Evolutionary conservation across 1,140 invertebrate species (phyloP).

Genomic region (Diploscapter pachys): DNA sequence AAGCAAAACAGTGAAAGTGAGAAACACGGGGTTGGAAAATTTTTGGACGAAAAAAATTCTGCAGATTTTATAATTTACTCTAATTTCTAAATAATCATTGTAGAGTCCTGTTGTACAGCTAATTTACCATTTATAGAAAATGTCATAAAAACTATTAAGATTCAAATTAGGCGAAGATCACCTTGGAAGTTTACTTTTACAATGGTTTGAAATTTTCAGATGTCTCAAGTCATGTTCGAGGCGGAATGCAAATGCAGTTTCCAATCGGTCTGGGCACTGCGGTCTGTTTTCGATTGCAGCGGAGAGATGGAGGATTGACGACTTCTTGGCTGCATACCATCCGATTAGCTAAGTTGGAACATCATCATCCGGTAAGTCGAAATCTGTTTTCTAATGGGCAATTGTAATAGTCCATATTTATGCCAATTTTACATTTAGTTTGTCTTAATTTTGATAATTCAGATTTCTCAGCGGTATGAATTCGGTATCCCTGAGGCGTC

Average conservation of each 20-base stretch:
- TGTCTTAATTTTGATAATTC: conserved; percentile 1
- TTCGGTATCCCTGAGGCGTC: conserved; percentile 39
- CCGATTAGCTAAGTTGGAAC: conserved; percentile 29
- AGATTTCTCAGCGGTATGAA: conserved; percentile 34
- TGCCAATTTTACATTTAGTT: background rate
- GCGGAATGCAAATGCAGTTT: conserved; percentile 37
- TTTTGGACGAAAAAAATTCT: too few species aligned
- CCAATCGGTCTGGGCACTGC: conserved; percentile 36
- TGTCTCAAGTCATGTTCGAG: background rate
- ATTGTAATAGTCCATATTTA: background rate
- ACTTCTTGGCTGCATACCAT: conserved; percentile 33
- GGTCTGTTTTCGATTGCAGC: conserved; percentile 38
- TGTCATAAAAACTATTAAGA: background rate
- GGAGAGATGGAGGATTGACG: conserved; percentile 14
- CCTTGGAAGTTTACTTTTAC: background rate
- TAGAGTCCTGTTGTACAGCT: too few species aligned
- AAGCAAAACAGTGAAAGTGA: too few species aligned
- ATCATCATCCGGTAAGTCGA: conserved; percentile 38
- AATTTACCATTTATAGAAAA: background rate
- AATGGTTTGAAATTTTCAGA: background rate
- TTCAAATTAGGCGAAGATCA: background rate
- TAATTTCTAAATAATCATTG: too few species aligned
- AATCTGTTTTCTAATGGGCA: background rate
- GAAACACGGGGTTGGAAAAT: too few species aligned
- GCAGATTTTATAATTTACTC: too few species aligned